A percentile compares a stretch with the other conserved stretches of the same genome.
These are phyloP conservation scores for Marronus borbonicus DNA, from an alignment of 2,888 invertebrate species.

Conservation along the genomic window DNA sequence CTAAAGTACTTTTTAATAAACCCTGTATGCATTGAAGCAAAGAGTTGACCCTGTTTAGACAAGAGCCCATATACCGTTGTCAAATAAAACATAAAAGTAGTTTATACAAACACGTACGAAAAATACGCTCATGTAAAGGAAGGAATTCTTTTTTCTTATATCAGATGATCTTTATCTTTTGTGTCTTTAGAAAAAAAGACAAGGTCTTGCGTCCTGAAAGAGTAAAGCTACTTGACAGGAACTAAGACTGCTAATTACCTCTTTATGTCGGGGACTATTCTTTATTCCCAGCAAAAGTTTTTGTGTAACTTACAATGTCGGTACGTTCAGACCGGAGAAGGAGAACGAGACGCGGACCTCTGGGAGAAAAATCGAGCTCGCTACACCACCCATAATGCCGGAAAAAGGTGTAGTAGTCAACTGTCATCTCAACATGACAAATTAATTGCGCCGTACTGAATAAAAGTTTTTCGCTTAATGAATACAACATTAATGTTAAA, in stretches of 20 bases:
- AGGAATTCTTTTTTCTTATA: conserved; percentile 45
- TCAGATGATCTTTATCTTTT: conserved; percentile 50
- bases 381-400: conserved; percentile 49
- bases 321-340: conserved; percentile 26
- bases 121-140: conserved; percentile 44
- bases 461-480: conserved; percentile 46
- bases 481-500: conserved; percentile 31
- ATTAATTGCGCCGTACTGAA: conserved; percentile 44
- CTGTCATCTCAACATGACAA: conserved; percentile 51
- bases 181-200: conserved; percentile 36
- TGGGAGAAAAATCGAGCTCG: conserved; percentile 36
- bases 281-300: conserved; percentile 64
- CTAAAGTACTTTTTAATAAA: too few species aligned
- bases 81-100: conserved; percentile 45
- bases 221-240: conserved; percentile 67
- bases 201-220: conserved; percentile 60
- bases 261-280: conserved; percentile 65
- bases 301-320: conserved; percentile 54
- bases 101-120: conserved; percentile 37
- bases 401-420: conserved; percentile 48
- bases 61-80: conserved; percentile 24
- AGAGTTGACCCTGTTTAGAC: conserved; percentile 26
- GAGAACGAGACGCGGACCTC: conserved; percentile 16
- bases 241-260: conserved; percentile 68
- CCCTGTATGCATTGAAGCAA: conserved; percentile 9